Evolutionary conservation across 92 coral and sea anemone genomes (phyloP), one percentile per base, ranked within the genome.

Genomic region (Phenganax stokvisi): DNA sequence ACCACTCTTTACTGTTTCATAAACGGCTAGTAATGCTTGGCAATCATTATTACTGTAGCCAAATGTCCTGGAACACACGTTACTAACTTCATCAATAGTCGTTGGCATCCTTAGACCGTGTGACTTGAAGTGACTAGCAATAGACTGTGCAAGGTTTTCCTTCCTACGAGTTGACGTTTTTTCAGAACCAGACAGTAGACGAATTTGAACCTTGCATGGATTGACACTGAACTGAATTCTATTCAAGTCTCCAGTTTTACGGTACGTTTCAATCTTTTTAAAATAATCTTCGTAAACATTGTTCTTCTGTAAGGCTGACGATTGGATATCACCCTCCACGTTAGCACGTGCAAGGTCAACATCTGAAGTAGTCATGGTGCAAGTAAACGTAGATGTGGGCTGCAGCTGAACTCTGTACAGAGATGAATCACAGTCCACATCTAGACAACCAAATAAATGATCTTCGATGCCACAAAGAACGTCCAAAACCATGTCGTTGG

Each of bases 381-480:
- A 78, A 0, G 57, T 78, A n/a, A 78, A 78, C 13, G 58, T 61
- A 10, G 82, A 52, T 53, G 51, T 78, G 47, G 82, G 67, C 37
- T 29, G 15, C 59, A 78, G 60, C 7, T 62, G 27, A 5, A 78
- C 59, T 11, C 63, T 62, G 54, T 78, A 62, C 51, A 15, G 10
- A 9, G 72, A 37, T 13, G 57, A 3, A 37, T 51, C 25, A 13
- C 28, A 51, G 54, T 65, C 53, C 7, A 58, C 31, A 29, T 59
- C 72, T 52, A 16, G 20, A 12, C 29, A 61, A 44, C 82, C 82
- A 78, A 78, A 78, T 44, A 78, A 78, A 59, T 78, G 82, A 53
- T 78, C 82, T 44, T 78, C 82, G 25, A 78, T 78, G 51, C 82
- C 82, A 64, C 82, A 57, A 61, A 62, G 82, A 27, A 78, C 82